A percentile compares a stretch with the other conserved stretches of the same genome.
Evolutionary conservation across 2,888 invertebrate species (phyloP).

Genomic region (Trachelus stipa): DNA sequence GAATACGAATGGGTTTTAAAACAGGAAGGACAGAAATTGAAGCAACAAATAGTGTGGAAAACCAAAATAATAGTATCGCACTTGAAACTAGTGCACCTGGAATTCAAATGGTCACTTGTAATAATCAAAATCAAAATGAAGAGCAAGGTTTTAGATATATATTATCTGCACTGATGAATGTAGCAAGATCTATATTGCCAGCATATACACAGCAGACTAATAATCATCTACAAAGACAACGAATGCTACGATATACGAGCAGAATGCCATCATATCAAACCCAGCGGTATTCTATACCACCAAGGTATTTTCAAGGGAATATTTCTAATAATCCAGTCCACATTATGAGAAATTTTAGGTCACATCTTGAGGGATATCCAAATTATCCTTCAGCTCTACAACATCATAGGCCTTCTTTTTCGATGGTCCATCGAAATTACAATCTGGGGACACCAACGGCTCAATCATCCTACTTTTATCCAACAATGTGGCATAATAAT

Average conservation of each 20-base stretch:
- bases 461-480: background rate
- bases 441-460: background rate
- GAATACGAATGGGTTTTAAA: slow-evolving; percentile 4
- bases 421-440: background rate
- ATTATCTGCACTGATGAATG: background rate
- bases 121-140: background rate
- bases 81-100: background rate
- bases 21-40: background rate
- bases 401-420: background rate
- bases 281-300: background rate
- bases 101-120: background rate
- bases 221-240: background rate
- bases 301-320: background rate
- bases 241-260: background rate
- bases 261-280: background rate
- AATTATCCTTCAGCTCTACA: background rate
- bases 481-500: background rate
- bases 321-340: background rate
- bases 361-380: background rate
- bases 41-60: background rate
- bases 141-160: background rate
- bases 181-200: background rate
- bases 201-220: background rate
- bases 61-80: background rate
- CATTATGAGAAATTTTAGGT: background rate